phyloP scores from a whole-genome alignment of 1,140 invertebrate species.

The Platyura marginata region DNA sequence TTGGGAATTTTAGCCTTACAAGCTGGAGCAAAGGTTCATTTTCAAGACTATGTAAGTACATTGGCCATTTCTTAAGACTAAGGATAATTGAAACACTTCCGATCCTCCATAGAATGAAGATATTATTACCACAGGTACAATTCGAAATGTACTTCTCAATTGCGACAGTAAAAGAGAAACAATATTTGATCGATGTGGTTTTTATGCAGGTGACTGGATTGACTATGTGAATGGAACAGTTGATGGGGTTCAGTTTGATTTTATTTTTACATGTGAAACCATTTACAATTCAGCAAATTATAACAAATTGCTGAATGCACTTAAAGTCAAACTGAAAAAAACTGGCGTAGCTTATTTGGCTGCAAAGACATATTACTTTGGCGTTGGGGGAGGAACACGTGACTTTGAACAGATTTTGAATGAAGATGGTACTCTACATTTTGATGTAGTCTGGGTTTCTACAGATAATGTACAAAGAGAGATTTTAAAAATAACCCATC shows the following conservation, averaged over 20 bases:
- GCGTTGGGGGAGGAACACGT: slow-evolving; percentile 62
- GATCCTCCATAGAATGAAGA: too few species aligned
- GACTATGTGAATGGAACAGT: slow-evolving; percentile 33
- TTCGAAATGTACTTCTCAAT: slow-evolving; percentile 62
- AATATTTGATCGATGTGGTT: slow-evolving; percentile 36
- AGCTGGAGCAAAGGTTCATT: slow-evolving; percentile 48
- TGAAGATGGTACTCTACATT: slow-evolving; percentile 16
- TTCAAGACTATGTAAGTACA: slow-evolving; percentile 77
- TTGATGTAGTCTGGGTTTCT: not conserved
- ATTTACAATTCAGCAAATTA: slow-evolving; percentile 75
- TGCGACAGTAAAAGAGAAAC: slow-evolving; percentile 21
- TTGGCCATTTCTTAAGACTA: not conserved
- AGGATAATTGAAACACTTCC: too few species aligned
- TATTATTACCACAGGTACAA: too few species aligned
- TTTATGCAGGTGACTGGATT: slow-evolving; percentile 67
- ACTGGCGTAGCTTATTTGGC: slow-evolving; percentile 51
- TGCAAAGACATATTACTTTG: slow-evolving; percentile 78
- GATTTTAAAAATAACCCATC: slow-evolving; percentile 1
- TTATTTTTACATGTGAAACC: slow-evolving; percentile 77
- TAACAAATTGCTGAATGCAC: slow-evolving; percentile 47
- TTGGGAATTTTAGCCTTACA: slow-evolving; percentile 53
- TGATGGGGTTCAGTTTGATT: slow-evolving; percentile 44
- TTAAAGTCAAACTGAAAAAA: slow-evolving; percentile 42
- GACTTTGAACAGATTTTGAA: slow-evolving; percentile 47
- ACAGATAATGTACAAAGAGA: not conserved